Evolutionary conservation across 2,797 vertebrate species (phyloP), one percentile per base, ranked within the genome.

Genomic region (Rhynchotus rufescens): DNA sequence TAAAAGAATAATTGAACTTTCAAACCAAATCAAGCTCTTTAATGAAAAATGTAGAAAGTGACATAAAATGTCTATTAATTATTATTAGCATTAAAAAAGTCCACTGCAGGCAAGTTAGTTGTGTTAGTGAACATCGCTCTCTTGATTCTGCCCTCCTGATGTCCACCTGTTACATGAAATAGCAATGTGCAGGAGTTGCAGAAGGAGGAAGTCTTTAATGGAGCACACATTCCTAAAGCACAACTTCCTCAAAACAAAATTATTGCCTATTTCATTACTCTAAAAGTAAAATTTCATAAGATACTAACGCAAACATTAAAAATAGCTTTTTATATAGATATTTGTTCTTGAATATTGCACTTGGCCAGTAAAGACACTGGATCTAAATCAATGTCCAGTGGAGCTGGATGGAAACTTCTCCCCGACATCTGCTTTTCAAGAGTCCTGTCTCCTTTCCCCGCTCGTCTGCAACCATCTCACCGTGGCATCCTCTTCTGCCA

Each of bases 121-220:
- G 40, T 26, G 10, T 16, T 12, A 47, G 3, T 22, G 30, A 36
- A 32, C 6, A 12, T 11, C 66, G 52, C 34, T 11, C 6, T 11
- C 36, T 30, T 1, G 2, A 34, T 19, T 49, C 23, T 30, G 21
- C 66, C 51, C 19, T 17, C 40, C 45, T 26, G 26, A 23, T 25
- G 10, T 25, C 34, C 25, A 9, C 32, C 23, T 4, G 42, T 22
- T 82, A 32, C n/a, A 60, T 28, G 0, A n/a, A 65, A 28, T 17
- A 6, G 20, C 42, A 26, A 19, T 0, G 0, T 30, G 49, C 30
- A 82, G 84, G 30, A 59, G 80, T 1, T 65, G 66, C 38, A 62
- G 62, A 62, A 62, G 23, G 32, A 57, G 57, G 9, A 74, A 68
- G n/a, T 28, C 47, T 15, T 49, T 51, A 36, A 1, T 54, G 12